Base-by-base conservation (phyloP, 2,797 vertebrate genomes). In the Serranus cabrilla region DNA sequence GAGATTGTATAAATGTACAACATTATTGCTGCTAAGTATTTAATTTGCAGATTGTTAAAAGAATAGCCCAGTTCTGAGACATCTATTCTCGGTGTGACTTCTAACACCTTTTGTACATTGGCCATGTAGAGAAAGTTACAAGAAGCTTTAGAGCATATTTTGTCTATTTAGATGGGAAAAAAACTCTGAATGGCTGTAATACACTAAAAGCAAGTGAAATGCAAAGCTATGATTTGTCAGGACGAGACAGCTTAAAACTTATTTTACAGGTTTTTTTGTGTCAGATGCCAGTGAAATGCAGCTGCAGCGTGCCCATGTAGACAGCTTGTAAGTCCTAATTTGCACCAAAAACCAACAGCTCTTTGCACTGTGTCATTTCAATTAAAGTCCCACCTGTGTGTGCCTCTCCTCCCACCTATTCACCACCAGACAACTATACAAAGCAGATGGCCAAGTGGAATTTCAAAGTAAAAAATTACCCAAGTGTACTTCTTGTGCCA, bases 381-480 rank as follows among this genome's bases (percentile, higher is more conserved):
- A 7, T 66, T 70, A 25, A 47, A 67, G 54, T 25, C 43, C n/a
- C 5, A 58, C 57, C 27, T 46, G 39, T 60, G 25, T 37, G 16
- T 40, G 11, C 11, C 12, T 20, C 13, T 20, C 5, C 16, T 39
- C 12, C 39, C 18, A 18, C 17, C 17, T 18, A 10, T 20, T 52
- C 27, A 18, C 47, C 4, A 10, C 45, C 3, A 59, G n/a, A 37
- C 16, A 1, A 34, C 59, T 34, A 40, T 46, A 13, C 31, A 14
- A 37, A 62, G 46, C 21, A 46, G 17, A 72, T 62, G 21, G 11
- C 18, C 4, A 23, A 50, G 37, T 5, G 2, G 2, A 75, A 49
- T 75, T 47, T 62, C 14, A 78, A 60, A 27, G 31, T 77, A 4
- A 60, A 64, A 14, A 42, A n/a, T 40, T 25, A 31, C n/a, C 11